These are phyloP conservation scores for Trididemnum clinides DNA, from an alignment of 23 tunicate genomes.

Conservation along the genomic window DNA sequence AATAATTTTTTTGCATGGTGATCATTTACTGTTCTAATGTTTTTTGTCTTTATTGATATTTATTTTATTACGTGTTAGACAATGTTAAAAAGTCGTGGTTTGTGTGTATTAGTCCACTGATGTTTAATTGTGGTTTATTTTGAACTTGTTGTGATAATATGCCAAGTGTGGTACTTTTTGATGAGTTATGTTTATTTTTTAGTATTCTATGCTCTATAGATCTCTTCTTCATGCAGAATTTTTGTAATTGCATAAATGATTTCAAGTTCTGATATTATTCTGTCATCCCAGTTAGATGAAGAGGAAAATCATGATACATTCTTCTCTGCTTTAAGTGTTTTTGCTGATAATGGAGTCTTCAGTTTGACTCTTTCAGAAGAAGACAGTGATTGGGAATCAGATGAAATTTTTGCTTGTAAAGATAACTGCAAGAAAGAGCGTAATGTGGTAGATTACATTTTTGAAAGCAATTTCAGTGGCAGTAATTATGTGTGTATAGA, in stretches of 20 bases:
- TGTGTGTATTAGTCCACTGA: no score
- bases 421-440: slow-evolving; percentile 12
- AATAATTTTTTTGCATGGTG: neutral
- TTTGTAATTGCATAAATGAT: no score
- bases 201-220: no score
- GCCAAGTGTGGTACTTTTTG: no score
- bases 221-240: no score
- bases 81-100: no score
- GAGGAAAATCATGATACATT: neutral
- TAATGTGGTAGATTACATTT: neutral
- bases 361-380: neutral
- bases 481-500: no score
- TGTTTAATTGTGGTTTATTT: no score
- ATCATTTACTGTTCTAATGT: neutral
- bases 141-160: no score
- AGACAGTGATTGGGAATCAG: slow-evolving; percentile 29
- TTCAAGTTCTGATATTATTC: slow-evolving; percentile 4
- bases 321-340: neutral
- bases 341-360: neutral
- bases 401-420: neutral
- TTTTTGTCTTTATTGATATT: no score
- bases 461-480: neutral
- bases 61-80: no score
- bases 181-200: no score
- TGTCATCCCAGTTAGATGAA: neutral